These are phyloP conservation scores for Copsychus sechellarum DNA, from an alignment of 2,113 vertebrate genomes.

Conservation along the genomic window DNA sequence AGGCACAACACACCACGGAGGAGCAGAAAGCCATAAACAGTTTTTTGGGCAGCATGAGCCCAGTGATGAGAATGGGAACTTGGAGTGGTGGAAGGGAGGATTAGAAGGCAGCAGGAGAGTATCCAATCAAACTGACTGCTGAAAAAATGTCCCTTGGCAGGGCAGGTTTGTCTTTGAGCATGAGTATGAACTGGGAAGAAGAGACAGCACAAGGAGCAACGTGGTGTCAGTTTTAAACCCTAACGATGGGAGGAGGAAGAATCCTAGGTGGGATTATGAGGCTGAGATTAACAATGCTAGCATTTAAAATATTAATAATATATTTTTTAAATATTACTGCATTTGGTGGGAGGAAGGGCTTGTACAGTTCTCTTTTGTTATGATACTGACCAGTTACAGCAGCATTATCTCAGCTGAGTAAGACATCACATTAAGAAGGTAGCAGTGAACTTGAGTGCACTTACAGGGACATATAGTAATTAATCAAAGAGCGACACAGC, in stretches of 20 bases:
- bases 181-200: not conserved
- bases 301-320: not conserved
- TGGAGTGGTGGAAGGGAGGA: not conserved
- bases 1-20: accelerated
- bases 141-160: not conserved
- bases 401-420: not conserved
- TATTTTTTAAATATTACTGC: not conserved
- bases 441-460: not conserved
- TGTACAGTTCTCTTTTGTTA: not conserved
- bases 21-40: not conserved
- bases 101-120: not conserved
- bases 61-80: accelerated
- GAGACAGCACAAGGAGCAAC: not conserved
- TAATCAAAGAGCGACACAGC: not conserved
- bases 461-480: not conserved
- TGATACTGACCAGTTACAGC: not conserved
- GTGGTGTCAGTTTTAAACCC: not conserved
- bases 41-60: not conserved
- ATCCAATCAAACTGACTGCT: not conserved
- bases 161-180: not conserved
- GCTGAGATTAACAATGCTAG: not conserved
- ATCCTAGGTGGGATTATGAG: not conserved
- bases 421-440: not conserved
- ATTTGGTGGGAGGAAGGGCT: accelerated
- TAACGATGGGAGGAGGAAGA: not conserved